Evolutionary conservation across 2,888 invertebrate genomes (phyloP).

Genomic region (Venusia cambrica): DNA sequence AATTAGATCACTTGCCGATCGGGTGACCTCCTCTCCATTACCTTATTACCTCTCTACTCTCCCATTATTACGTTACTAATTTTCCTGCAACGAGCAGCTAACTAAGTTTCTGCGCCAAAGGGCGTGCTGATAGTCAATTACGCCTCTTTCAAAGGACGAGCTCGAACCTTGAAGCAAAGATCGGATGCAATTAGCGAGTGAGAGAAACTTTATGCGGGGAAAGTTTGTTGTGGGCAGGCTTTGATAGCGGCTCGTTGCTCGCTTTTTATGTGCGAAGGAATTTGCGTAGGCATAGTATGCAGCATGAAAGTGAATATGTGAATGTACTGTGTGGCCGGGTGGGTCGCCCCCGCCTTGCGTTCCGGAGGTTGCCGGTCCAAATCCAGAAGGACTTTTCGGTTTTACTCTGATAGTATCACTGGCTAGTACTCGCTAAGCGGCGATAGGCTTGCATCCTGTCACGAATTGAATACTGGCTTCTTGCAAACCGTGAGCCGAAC

Average conservation of each 20-base stretch:
- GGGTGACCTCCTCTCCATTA: constrained; percentile 74
- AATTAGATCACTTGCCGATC: constrained; percentile 63
- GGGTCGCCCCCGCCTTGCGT: no score
- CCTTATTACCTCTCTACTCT: constrained; percentile 58
- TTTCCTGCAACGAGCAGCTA: constrained; percentile 72
- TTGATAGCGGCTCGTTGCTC: constrained; percentile 6
- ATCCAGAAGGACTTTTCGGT: no score
- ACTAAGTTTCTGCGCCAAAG: constrained; percentile 72
- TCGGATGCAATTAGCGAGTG: constrained; percentile 67
- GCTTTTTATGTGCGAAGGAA: no score
- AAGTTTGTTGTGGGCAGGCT: constrained; percentile 22
- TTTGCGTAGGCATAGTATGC: no score
- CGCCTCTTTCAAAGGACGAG: constrained; percentile 64
- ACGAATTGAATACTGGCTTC: no score
- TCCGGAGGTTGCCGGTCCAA: no score
- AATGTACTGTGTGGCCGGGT: no score
- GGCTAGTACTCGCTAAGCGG: no score
- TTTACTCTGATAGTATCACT: no score
- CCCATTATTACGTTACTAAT: constrained; percentile 77
- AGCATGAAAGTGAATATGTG: no score
- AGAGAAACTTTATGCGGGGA: constrained; percentile 49
- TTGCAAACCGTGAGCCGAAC: no score
- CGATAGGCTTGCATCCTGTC: no score
- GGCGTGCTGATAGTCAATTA: constrained; percentile 79
- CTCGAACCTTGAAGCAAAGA: constrained; percentile 58